Percentiles rank a stretch among this genome's conserved stretches.
Evolutionary conservation across 2,888 invertebrate genomes (phyloP).

Genomic region (Stenotaenia linearis): DNA sequence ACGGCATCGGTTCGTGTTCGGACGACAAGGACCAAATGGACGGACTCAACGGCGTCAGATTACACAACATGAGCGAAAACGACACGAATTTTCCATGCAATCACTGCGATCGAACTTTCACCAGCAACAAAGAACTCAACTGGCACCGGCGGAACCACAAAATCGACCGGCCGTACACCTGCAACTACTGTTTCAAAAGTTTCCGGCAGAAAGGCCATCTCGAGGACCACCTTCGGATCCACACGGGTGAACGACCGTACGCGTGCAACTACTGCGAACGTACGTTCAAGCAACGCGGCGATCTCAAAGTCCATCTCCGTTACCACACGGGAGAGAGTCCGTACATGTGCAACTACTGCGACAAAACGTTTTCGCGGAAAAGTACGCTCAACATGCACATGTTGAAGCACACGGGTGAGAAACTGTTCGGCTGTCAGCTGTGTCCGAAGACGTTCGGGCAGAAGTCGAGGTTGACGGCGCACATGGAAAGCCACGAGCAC

Average conservation of each 20-base stretch:
- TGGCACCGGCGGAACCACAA: conserved; percentile 26
- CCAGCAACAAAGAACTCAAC: neutral
- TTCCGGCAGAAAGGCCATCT: conserved; percentile 32
- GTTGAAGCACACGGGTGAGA: conserved; percentile 41
- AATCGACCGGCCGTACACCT: conserved; percentile 20
- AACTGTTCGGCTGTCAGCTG: neutral
- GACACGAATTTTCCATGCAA: neutral
- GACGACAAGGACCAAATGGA: neutral
- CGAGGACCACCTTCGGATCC: conserved; percentile 37
- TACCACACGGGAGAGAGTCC: conserved; percentile 41
- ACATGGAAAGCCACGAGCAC: neutral
- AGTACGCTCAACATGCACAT: conserved; percentile 46
- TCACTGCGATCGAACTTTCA: neutral
- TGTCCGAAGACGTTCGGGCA: conserved; percentile 21
- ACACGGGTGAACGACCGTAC: conserved; percentile 36
- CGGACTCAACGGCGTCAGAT: neutral
- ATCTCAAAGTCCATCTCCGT: conserved; percentile 24
- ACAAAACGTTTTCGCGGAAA: conserved; percentile 45
- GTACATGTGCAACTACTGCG: conserved; percentile 44
- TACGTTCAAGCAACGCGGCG: conserved; percentile 21
- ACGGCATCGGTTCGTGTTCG: neutral
- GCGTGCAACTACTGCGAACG: conserved; percentile 29
- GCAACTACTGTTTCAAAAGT: conserved; percentile 28
- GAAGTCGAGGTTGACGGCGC: neutral
- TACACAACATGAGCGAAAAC: neutral